A percentile compares a stretch with the other conserved stretches of the same genome.
Conservation (phyloP, 2,888 invertebrate genomes). For the Noctua janthe region DNA sequence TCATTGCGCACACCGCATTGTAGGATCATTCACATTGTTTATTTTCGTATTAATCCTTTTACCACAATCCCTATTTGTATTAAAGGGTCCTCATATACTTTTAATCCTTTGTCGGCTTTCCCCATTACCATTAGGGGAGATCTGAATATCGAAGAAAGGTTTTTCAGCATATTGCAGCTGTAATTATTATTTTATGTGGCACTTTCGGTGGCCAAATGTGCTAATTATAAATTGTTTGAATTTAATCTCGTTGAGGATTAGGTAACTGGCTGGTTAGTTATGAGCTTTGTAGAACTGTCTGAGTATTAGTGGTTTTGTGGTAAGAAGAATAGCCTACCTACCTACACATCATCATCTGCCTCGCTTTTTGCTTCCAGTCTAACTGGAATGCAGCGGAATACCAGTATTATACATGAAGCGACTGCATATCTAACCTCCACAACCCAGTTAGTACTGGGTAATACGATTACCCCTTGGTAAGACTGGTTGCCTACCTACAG, state of each 20-base stretch:
- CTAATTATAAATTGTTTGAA: constrained; percentile 59
- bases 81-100: constrained; percentile 67
- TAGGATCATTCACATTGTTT: constrained; percentile 68
- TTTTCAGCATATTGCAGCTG: constrained; percentile 60
- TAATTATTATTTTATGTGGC: constrained; percentile 70
- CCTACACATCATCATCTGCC: not conserved
- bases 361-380: no score
- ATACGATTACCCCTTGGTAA: no score
- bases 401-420: no score
- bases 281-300: not conserved
- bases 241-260: constrained; percentile 48
- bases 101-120: constrained; percentile 73
- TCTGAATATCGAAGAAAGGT: constrained; percentile 67
- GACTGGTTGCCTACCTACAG: not conserved
- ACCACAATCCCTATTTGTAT: constrained; percentile 66
- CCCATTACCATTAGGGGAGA: constrained; percentile 72
- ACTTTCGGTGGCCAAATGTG: constrained; percentile 57
- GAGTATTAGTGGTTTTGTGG: not conserved
- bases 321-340: not conserved
- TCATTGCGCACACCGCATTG: constrained; percentile 51
- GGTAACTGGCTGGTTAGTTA: constrained; percentile 4
- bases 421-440: no score
- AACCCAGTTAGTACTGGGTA: no score
- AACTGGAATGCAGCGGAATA: not conserved
- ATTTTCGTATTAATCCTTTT: constrained; percentile 66